Base-by-base conservation (phyloP, 1,140 invertebrate genomes). In the Drosophila teissieri region DNA sequence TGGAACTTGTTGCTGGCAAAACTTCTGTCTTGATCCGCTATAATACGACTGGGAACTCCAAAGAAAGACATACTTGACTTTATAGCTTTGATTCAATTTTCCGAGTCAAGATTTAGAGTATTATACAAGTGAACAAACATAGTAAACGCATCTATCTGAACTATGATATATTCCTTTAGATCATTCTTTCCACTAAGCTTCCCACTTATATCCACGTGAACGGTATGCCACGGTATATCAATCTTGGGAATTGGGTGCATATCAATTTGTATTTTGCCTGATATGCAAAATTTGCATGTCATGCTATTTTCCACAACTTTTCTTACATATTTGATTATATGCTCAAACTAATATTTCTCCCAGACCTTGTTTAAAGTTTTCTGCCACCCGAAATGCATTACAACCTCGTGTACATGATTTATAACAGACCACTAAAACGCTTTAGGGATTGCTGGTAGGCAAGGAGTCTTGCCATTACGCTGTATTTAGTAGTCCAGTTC, bases 341-440 rank as follows among this genome's bases (percentile, higher is more conserved):
- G 11, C 10, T 34, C 24, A 44, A 56, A 44, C 24, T 15, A 56
- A 8, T 17, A 55, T 49, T 45, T 37, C 5, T 55, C 63, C 44
- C 61, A 55, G n/a, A 42, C 64, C 5, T 60, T 68, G 45, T 60
- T 34, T 42, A 54, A 19, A 2, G 54, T 67, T 27, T 58, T 73
- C 42, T 61, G 34, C 51, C 56, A 61, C 7, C 39, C 56, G 19
- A 62, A 34, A 19, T 70, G 48, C 57, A 75, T 70, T 10, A 70
- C 17, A 10, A 37, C 27, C 15, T 69, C 51, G 27, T 58, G 53
- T 11, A 70, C 24, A 10, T 37, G 53, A 10, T 70, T 70, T 34
- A 72, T 58, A 5, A 75, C 53, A 4, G 65, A 64, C 67, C 60
- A 70, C 39, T 27, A 58, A 19, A 64, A 54, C 17, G 37, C n/a